Conservation (phyloP, 2,113 vertebrate species). For the Meriones unguiculatus region DNA sequence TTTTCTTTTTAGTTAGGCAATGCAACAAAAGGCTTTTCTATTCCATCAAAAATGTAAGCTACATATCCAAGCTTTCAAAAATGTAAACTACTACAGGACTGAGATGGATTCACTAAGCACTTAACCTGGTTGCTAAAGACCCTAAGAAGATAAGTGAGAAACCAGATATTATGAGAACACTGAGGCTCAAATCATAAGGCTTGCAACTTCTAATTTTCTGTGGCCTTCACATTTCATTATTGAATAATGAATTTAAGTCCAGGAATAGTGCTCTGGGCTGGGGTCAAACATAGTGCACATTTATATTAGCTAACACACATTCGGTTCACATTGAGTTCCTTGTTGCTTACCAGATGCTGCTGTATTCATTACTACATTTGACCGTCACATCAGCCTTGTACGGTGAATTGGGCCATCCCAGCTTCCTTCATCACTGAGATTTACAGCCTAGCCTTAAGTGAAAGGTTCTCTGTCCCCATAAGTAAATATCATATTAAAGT, state of each 20-base stretch:
- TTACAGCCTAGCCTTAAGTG: neutral
- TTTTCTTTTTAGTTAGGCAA: neutral
- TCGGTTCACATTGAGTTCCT: neutral
- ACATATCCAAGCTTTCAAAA: neutral
- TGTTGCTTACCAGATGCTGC: neutral
- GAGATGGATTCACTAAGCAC: neutral
- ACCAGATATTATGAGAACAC: neutral
- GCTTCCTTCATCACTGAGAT: neutral
- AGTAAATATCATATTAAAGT: neutral
- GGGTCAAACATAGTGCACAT: neutral
- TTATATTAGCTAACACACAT: neutral
- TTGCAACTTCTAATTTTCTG: neutral
- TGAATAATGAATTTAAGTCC: neutral
- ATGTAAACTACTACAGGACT: neutral
- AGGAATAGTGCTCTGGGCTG: neutral
- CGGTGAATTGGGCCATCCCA: neutral
- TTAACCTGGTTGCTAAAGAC: neutral
- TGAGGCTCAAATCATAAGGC: neutral
- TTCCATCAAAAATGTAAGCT: neutral
- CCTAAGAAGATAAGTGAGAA: neutral
- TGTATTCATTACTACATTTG: neutral
- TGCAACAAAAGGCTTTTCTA: neutral
- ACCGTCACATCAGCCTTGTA: neutral
- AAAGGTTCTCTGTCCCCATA: neutral
- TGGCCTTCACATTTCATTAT: neutral